Evolutionary conservation across 2,113 vertebrate species (phyloP), one percentile per base, ranked within the genome.

Genomic region (Cervus canadensis): DNA sequence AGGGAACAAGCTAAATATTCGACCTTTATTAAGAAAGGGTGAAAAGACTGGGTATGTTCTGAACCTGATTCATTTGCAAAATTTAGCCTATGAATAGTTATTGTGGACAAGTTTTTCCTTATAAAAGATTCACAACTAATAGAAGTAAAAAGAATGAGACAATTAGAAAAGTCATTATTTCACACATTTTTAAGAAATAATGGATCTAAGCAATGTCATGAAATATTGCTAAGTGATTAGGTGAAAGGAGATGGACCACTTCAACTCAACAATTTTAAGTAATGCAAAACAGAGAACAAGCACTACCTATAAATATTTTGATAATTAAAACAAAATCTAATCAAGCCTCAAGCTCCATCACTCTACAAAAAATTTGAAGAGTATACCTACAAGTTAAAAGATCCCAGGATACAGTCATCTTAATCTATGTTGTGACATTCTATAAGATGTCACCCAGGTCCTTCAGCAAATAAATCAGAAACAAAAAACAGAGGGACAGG

Each of bases 381-480:
- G 62, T 11, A 79, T 15, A 96, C 6, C 33, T 81, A 45, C 83
- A 71, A 74, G 36, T 36, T 89, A 95, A 95, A 71, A 67, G 71
- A 82, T 15, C n/a, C 82, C 71, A 95, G 60, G 6, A 86, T 33
- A 91, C 0, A 87, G 45, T 90, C 59, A 87, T 64, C 60, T 87
- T 83, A 94, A 94, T 62, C 84, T 16, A 90, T 10, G 10, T n/a
- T 89, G 45, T 3, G 19, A 40, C 52, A 87, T 59, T 56, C 59
- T 92, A 67, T 6, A 59, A 95, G 67, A 94, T 36, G 25, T 40
- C 36, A 93, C 19, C 28, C 26, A 87, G 57, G n/a, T 48, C 84
- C 78, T 95, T 91, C 43, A 93, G 78, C 56, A 98, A 90, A 86
- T 50, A 76, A 93, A 89, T 91, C 14, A 91, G 33, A 98, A 94